Evolutionary conservation across 2,888 invertebrate genomes (phyloP), one percentile per base, ranked within the genome.

Genomic region (Eledone cirrhosa): DNA sequence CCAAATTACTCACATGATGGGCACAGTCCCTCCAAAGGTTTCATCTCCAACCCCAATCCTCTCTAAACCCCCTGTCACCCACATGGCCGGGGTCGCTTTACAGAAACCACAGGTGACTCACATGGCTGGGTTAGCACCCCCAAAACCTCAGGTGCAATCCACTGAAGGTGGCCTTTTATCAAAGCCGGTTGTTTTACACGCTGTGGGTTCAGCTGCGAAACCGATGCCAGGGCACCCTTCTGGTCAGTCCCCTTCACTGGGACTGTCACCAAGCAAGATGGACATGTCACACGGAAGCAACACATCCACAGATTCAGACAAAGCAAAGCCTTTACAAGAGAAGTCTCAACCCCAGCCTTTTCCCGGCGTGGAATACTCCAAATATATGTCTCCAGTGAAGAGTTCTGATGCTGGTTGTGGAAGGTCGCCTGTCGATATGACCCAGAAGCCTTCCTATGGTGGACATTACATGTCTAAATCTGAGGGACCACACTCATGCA

Each of bases 161-260:
- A 72, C 0, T 72, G 72, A 72, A 41, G 5, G 8, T 72, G 41
- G 72, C 41, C 41, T 41, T 72, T 41, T 11, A 31, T 41, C 72
- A 31, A 72, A 72, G 41, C 72, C 72, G n/a, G 33, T 41, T 72
- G 72, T 72, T 72, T 22, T 72, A 41, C 72, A 72, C 31, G 72
- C 41, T 31, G 31, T 41, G 22, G 72, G 72, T n/a, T 72, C 72
- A n/a, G 72, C 72, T 41, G 13, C 72, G 5, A 72, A 72, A n/a
- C 4, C 72, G 27, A 19, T 14, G 27, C 22, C 31, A 16, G 22
- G 29, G 31, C 16, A 33, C 33, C 33, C 65, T 67, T 29, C 67
- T 29, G 8, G 67, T 24, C 31, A 29, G 19, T 67, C 72, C 19
- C 72, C 33, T 72, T 72, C 72, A 31, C 31, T 72, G 31, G 29